Evolutionary conservation across 1,140 invertebrate genomes (phyloP), one percentile per base, ranked within the genome.

Genomic region (Diprion similis): DNA sequence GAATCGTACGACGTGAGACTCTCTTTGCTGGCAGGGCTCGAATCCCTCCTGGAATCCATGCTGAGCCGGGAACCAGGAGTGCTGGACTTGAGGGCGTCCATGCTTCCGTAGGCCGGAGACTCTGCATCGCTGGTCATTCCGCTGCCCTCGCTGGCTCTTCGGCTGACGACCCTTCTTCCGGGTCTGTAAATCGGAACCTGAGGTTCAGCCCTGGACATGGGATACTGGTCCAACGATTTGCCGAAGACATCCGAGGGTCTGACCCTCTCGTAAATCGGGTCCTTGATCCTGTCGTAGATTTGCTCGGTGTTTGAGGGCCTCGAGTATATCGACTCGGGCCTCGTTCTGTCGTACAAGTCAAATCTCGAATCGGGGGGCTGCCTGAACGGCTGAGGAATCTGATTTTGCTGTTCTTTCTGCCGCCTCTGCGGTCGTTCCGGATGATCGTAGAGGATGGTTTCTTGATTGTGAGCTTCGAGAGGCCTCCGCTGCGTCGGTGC

Each of bases 1-100:
- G 91, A 92, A 77, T 92, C 92, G 81, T 89, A 92, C 6, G 91
- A 92, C 51, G 90, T 90, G 72, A 91, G 83, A 79, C 91, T 92
- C 81, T 92, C 91, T 83, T 92, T 92, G 81, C 90, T 92, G 69
- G 90, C 89, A 4, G 91, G 88, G 11, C 90, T 90, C 0, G 91
- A 92, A 78, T 92, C 92, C 71, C 91, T 83, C 72, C 90, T 85
- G 6, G 83, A 88, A 9, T 89, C 86, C 7, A 89, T 77, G 72
- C 88, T 89, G 15, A 88, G 77, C 64, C 88, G 80, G 9, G 85
- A 89, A 8, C 82, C 82, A 4, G 82, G 80, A 4, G 80, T 79
- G 75, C 73, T 85, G 71, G 76, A 70, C 75, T 80, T 77, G 17
- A 83, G 24, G 76, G 84, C 71, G 80, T 85, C 79, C 75, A 77